Evolutionary conservation across 1,140 invertebrate genomes (phyloP), one percentile per base, ranked within the genome.

Genomic region (Pachypeltis micranthus): DNA sequence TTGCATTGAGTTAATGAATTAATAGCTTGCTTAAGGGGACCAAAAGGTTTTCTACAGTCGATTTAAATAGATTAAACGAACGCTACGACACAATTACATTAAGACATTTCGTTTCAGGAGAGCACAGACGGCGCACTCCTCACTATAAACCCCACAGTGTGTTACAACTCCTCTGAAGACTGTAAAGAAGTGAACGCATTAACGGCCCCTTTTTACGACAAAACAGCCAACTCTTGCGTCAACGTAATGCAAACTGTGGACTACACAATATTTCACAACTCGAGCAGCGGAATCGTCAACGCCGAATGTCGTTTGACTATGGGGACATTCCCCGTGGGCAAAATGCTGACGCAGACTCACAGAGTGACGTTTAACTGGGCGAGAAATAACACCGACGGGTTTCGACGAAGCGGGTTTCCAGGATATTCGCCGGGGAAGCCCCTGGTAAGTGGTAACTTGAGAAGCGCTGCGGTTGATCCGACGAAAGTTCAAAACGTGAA

Each of bases 381-480:
- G 1, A 56, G 62, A 56, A 63, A 65, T 60, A 58, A 34, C 2
- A 59, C 31, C 12, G 24, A 61, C 3, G 4, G 76, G 12, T 69
- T 74, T 69, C 67, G 69, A 55, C 68, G 80, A 44, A 87, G 85
- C 72, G 86, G 85, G 56, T 85, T 84, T 73, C 83, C 85, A 16
- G 85, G 85, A 2, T 88, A 88, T 68, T 67, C 79, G 10, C 58
- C 75, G 7, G 81, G 80, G 3, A 81, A 80, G 68, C 84, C 85
- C 1, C 76, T 88, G 27, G 73, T 86, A n/a, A 56, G 10, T 23
- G 19, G 25, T n/a, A 62, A 61, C 39, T 28, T 34, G n/a, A 34
- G 47, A 55, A 28, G 19, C 24, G 58, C 3, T 39, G 51, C 14
- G 25, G 62, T 21, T n/a, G 44, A 59, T 27, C 7, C 2, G 1